Conservation (phyloP, 2,797 vertebrate genomes). For the Spinibarbus caldwelli region DNA sequence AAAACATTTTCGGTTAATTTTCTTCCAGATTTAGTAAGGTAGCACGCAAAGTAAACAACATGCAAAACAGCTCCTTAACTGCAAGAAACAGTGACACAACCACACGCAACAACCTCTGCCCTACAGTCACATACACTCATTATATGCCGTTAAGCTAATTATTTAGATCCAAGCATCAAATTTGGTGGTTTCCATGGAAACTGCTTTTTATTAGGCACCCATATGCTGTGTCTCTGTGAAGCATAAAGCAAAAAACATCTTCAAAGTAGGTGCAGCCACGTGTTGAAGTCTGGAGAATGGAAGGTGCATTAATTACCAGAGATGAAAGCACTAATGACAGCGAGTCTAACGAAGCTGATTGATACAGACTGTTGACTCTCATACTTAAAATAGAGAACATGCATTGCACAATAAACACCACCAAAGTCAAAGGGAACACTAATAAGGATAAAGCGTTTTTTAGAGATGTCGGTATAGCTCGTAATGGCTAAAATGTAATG, state of each 20-base stretch:
- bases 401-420: conserved; percentile 3
- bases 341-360: conserved; percentile 37
- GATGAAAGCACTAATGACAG: conserved; percentile 45
- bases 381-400: conserved; percentile 30
- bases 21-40: not conserved
- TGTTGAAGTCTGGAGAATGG: conserved; percentile 24
- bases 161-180: conserved; percentile 55
- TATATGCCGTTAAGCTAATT: conserved; percentile 47
- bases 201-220: conserved; percentile 58
- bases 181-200: conserved; percentile 72
- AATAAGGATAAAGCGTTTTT: not conserved
- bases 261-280: conserved; percentile 35
- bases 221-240: conserved; percentile 54
- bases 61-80: conserved; percentile 29
- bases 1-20: not conserved
- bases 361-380: conserved; percentile 35
- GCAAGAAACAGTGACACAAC: conserved; percentile 7
- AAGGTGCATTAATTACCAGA: conserved; percentile 53
- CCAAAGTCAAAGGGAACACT: not conserved
- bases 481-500: not conserved
- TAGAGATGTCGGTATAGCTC: not conserved
- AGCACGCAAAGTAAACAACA: not conserved
- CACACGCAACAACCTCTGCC: conserved; percentile 24
- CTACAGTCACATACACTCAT: conserved; percentile 35
- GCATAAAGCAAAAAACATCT: conserved; percentile 44